phyloP scores from a whole-genome alignment of 2,113 vertebrate genomes.

The Lonchura striata region DNA sequence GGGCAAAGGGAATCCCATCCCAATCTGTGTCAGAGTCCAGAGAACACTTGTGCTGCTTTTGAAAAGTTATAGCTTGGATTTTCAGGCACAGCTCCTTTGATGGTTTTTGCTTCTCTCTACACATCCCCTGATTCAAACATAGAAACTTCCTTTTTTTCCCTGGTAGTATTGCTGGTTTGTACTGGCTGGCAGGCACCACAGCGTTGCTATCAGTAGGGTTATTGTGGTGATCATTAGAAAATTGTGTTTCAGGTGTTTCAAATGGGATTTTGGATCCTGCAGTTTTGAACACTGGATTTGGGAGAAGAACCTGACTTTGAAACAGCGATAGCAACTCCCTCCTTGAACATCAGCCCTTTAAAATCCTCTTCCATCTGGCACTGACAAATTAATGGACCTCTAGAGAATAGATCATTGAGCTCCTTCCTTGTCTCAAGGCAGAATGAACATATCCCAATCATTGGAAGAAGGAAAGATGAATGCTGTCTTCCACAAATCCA shows the following conservation, averaged over 20 bases:
- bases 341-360: background rate
- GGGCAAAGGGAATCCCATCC: background rate
- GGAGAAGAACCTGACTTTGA: background rate
- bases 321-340: background rate
- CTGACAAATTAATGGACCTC: background rate
- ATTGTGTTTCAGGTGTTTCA: background rate
- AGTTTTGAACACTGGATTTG: rapidly evolving
- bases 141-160: background rate
- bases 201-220: background rate
- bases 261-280: background rate
- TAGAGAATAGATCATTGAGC: background rate
- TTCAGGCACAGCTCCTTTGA: background rate
- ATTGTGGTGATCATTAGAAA: background rate
- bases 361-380: background rate
- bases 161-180: background rate
- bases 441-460: background rate
- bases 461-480: background rate
- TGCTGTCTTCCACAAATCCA: background rate
- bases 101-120: background rate
- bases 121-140: background rate
- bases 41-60: background rate
- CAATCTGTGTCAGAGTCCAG: background rate
- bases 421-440: background rate
- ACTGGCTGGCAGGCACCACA: background rate
- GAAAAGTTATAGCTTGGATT: background rate